Evolutionary conservation across 2,888 invertebrate species (phyloP), one percentile per base, ranked within the genome.

Genomic region (Alloscopus bannaensis): DNA sequence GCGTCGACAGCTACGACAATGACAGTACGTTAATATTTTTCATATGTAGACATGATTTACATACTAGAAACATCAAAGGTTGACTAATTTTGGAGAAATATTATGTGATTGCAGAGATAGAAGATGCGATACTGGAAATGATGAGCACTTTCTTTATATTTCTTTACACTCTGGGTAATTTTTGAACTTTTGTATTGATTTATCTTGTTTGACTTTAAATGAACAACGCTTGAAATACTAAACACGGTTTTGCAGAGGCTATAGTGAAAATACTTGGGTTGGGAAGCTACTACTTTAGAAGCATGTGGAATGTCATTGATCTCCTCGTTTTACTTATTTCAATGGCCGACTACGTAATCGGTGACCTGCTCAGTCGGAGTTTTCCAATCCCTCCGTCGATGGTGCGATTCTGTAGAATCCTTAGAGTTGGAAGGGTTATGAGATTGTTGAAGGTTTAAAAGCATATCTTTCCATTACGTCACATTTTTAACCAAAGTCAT

Each of bases 281-380:
- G 85, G 92, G 97, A 75, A 94, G 95, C 89, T 96, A 97, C 89
- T 97, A 97, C 89, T 97, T 97, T 89, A 95, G 96, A 83, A 95
- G 95, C 84, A 95, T 96, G 68, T 97, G 97, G 97, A 97, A 97
- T 88, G 93, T 97, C 82, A 97, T 97, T 89, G 97, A 97, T 90
- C 97, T 97, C 89, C 91, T 96, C 86, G 91, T 97, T 87, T 97
- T 97, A 79, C 89, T 96, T 88, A 94, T 97, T 84, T 97, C 96
- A 84, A 94, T 97, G 1, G 57, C 57, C 13, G 71, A 71, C 47
- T 59, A 45, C 28, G 29, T 20, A 3, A 28, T 87, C 94, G 95
- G 95, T 89, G 96, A 97, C 88, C 93, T 97, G 83, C 94, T 96
- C 93, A 94, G 20, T 8, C 29, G 95, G 86, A 95, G 95, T 89